Percentiles rank a stretch among this genome's conserved stretches.
phyloP scores from a whole-genome alignment of 2,797 vertebrate species.

The Protosalanx chinensis region DNA sequence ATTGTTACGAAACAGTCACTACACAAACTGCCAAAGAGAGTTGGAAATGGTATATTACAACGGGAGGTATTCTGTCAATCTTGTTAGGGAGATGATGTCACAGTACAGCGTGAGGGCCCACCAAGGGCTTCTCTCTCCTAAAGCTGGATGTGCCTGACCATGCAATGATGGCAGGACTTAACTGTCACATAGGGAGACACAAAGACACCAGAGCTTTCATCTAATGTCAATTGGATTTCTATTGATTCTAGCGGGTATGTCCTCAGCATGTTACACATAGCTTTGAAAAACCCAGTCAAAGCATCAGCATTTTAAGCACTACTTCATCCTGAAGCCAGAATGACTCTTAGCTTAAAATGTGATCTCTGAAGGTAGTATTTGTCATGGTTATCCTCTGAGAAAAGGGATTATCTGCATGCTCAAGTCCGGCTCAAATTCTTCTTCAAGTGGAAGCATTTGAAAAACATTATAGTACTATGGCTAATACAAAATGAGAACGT shows the following conservation, averaged over 20 bases:
- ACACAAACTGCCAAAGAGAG: neutral
- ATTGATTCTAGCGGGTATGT: constrained; percentile 35
- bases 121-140: constrained; percentile 7
- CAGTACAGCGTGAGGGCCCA: neutral
- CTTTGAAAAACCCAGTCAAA: constrained; percentile 18
- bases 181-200: constrained; percentile 27
- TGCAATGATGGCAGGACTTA: constrained; percentile 24
- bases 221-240: constrained; percentile 42
- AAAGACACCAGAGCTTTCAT: constrained; percentile 30
- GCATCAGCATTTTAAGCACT: constrained; percentile 31
- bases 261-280: constrained; percentile 23
- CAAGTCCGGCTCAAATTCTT: neutral
- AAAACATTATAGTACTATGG: neutral
- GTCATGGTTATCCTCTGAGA: neutral
- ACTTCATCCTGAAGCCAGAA: constrained; percentile 27
- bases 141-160: constrained; percentile 17
- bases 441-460: neutral
- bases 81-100: neutral
- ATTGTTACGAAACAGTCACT: neutral
- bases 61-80: neutral
- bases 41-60: neutral
- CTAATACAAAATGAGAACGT: neutral
- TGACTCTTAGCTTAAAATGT: constrained; percentile 18
- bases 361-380: constrained; percentile 5
- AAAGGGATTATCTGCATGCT: constrained; percentile 3